phyloP scores from a whole-genome alignment of 2,113 vertebrate genomes.

The Callipepla squamata region DNA sequence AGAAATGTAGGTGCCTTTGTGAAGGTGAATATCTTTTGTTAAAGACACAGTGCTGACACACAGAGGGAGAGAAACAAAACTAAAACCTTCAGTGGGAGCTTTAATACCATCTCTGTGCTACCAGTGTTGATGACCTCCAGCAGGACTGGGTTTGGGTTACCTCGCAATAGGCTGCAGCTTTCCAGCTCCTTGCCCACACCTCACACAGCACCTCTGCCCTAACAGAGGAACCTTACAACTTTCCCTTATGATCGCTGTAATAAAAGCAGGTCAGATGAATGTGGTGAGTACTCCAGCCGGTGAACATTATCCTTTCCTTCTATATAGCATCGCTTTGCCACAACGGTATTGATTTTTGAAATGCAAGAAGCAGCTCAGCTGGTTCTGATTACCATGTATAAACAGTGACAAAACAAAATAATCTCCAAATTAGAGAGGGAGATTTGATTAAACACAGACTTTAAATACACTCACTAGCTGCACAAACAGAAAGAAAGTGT shows the following conservation, averaged over 20 bases:
- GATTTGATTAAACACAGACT: neutral
- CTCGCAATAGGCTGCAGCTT: neutral
- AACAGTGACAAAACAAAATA: constrained; percentile 21
- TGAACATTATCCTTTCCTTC: neutral
- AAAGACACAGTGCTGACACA: neutral
- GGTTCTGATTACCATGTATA: neutral
- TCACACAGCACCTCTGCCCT: neutral
- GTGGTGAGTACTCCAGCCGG: accelerated
- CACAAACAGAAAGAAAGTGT: neutral
- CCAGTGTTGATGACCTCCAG: accelerated
- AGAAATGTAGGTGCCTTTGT: neutral
- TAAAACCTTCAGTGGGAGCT: too few relatives aligned
- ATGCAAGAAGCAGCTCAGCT: neutral
- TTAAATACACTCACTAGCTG: neutral
- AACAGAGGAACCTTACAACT: neutral
- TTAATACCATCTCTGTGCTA: accelerated
- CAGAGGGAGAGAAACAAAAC: neutral
- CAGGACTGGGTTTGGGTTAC: neutral
- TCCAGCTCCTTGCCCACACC: neutral
- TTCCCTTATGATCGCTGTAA: neutral
- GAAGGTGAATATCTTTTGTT: neutral
- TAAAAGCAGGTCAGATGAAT: neutral
- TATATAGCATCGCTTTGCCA: neutral
- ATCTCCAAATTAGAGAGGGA: neutral
- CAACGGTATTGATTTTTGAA: neutral